Evolutionary conservation across 2,113 vertebrate genomes (phyloP), one percentile per base, ranked within the genome.

Genomic region (Hippocampus comes): DNA sequence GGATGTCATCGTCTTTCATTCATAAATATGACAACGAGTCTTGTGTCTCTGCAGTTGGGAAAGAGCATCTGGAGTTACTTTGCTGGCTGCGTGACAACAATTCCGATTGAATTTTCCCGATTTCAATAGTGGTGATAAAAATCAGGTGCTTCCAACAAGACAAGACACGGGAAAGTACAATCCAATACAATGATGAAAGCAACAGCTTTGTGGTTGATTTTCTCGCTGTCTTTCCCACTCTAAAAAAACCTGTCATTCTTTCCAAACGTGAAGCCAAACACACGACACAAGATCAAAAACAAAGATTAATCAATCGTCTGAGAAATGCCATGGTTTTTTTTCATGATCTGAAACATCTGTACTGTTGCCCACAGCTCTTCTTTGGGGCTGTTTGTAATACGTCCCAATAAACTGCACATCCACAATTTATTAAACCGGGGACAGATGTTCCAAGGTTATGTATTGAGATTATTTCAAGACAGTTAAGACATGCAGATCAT

Each of bases 21-120:
- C 18, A 27, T 27, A 53, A 30, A 46, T 21, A 5, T 9, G 25
- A 30, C 30, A 30, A 4, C 30, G 30, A 30, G 30, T 30, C 30
- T 30, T 30, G 30, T 30, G 30, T 30, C 30, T 3, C 30, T 30
- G 30, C 23, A 5, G 25, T 68, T 53, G 9, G 20, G 12, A 67
- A 49, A 67, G 48, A 53, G 25, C 48, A 68, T 68, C 66, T 68
- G 66, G 66, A 51, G 27, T 6, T 68, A 67, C 48, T 67, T 49
- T 67, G 14, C 23, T 49, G 46, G 43, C 42, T n/a, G n/a, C 63
- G 1, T 43, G 42, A 46, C 41, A 25, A 23, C 64, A 48, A 21
- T 27, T 63, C 38, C 10, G 2, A n/a, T 18, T 12, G 41, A 17
- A 18, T 65, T 17, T 34, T 11, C 25, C 27, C 21, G 34, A n/a